Evolutionary conservation across 2,797 vertebrate genomes (phyloP).

Genomic region (Pangasius mekongensis): DNA sequence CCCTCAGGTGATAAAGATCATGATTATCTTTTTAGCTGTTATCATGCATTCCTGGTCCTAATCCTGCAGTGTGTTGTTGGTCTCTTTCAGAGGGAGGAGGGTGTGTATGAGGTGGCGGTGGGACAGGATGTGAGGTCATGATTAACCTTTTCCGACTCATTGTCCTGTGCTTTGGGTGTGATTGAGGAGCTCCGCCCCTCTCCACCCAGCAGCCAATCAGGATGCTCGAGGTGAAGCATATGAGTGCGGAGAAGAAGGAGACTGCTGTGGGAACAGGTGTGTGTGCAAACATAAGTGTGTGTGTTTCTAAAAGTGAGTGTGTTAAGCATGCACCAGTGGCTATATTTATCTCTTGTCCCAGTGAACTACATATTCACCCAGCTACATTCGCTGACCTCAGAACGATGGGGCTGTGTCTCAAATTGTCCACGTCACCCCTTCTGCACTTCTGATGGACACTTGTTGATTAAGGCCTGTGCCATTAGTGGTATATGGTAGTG

Average conservation of each 20-base stretch:
- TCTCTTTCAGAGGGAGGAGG: conserved; percentile 61
- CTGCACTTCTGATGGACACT: neutral
- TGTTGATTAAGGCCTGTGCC: neutral
- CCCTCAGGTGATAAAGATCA: neutral
- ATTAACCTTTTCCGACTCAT: conserved; percentile 31
- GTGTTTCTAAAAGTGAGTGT: neutral
- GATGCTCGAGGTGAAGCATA: conserved; percentile 85
- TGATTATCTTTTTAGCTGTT: neutral
- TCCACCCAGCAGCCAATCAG: conserved; percentile 65
- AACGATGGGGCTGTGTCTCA: neutral
- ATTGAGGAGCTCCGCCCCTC: conserved; percentile 61
- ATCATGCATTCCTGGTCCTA: neutral
- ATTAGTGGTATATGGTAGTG: neutral
- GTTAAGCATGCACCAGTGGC: neutral
- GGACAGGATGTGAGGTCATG: conserved; percentile 71
- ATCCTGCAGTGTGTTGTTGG: neutral
- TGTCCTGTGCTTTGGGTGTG: conserved; percentile 56
- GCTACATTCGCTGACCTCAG: neutral
- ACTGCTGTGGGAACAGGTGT: conserved; percentile 85
- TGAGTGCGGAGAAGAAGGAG: conserved; percentile 83
- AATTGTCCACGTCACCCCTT: neutral
- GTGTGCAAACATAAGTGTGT: neutral
- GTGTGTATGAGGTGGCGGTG: conserved; percentile 15
- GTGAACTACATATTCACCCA: neutral
- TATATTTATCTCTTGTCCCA: conserved; percentile 3